Percentiles rank a stretch among this genome's conserved stretches.
These are phyloP conservation scores for Seriola rivoliana DNA, from an alignment of 2,113 vertebrate species.

Conservation along the genomic window DNA sequence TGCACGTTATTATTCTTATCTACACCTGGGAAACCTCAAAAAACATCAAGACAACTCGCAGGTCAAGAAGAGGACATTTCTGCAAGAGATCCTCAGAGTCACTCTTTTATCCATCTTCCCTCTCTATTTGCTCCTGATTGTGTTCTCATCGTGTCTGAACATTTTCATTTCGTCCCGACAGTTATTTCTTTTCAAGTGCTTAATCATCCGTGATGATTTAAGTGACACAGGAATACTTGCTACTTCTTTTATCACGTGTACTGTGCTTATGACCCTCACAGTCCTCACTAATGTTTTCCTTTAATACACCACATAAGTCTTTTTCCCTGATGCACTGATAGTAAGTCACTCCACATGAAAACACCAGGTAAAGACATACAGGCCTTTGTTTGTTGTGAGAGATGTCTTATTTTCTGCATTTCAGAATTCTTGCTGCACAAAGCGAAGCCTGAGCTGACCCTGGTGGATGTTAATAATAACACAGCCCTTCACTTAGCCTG, in stretches of 20 bases:
- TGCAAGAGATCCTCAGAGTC: background rate
- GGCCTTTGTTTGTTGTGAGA: conserved; percentile 10
- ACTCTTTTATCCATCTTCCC: background rate
- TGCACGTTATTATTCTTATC: background rate
- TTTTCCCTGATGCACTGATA: background rate
- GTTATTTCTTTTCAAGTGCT: background rate
- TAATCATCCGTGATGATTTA: background rate
- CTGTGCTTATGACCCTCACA: conserved; percentile 3
- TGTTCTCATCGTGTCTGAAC: background rate
- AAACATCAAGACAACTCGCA: background rate
- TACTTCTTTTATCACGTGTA: background rate
- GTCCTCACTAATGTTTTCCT: background rate
- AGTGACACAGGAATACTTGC: background rate
- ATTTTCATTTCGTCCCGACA: background rate
- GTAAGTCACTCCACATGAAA: background rate
- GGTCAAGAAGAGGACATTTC: background rate
- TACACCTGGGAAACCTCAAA: background rate
- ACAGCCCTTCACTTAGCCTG: conserved; percentile 98
- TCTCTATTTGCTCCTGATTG: background rate
- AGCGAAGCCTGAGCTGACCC: conserved; percentile 91
- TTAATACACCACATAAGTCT: background rate
- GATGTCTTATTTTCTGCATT: conserved; percentile 57
- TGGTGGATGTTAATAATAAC: conserved; percentile 95
- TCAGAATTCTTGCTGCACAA: conserved; percentile 94
- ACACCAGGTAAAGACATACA: background rate